A percentile compares a stretch with the other conserved stretches of the same genome.
Evolutionary conservation across 1,140 invertebrate species (phyloP).

Genomic region (Monochamus saltuarius): DNA sequence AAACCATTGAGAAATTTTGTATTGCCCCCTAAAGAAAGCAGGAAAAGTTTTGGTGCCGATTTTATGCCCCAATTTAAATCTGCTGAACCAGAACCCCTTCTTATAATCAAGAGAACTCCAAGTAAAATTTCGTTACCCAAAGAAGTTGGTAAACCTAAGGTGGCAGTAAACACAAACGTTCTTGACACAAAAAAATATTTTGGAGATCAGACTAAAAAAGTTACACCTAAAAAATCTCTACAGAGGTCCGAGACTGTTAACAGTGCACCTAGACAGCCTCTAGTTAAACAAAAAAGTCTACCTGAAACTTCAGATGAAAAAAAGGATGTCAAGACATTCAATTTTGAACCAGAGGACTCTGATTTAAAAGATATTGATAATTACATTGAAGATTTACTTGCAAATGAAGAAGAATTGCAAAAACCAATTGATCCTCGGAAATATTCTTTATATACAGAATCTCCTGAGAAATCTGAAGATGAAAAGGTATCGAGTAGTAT

Average conservation of each 20-base stretch:
- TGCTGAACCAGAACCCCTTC: conserved; percentile 41
- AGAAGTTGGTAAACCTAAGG: conserved; percentile 48
- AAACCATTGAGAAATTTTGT: conserved; percentile 41
- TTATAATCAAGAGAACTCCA: conserved; percentile 50
- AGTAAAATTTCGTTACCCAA: conserved; percentile 49
- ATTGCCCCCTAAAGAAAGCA: conserved; percentile 41
- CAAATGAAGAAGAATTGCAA: conserved; percentile 46
- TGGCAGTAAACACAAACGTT: conserved; percentile 39
- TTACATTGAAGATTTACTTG: conserved; percentile 49
- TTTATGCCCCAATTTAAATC: conserved; percentile 38
- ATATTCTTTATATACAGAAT: conserved; percentile 21
- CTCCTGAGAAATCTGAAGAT: conserved; percentile 21
- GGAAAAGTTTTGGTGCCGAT: conserved; percentile 40
- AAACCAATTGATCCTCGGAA: conserved; percentile 44
- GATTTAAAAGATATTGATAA: conserved; percentile 45
- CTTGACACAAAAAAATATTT: conserved; percentile 49
- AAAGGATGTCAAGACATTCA: conserved; percentile 38
- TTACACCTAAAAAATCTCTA: conserved; percentile 25
- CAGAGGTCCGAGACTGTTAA: conserved; percentile 29
- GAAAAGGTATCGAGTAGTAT: conserved; percentile 45
- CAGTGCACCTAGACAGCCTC: conserved; percentile 15
- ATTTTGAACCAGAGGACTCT: conserved; percentile 48
- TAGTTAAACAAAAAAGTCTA: conserved; percentile 38
- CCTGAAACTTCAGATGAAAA: conserved; percentile 32
- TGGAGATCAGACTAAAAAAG: conserved; percentile 30